Percentiles rank a stretch among this genome's conserved stretches.
Evolutionary conservation across 2,888 invertebrate species (phyloP).

Genomic region (Acronicta leporina): DNA sequence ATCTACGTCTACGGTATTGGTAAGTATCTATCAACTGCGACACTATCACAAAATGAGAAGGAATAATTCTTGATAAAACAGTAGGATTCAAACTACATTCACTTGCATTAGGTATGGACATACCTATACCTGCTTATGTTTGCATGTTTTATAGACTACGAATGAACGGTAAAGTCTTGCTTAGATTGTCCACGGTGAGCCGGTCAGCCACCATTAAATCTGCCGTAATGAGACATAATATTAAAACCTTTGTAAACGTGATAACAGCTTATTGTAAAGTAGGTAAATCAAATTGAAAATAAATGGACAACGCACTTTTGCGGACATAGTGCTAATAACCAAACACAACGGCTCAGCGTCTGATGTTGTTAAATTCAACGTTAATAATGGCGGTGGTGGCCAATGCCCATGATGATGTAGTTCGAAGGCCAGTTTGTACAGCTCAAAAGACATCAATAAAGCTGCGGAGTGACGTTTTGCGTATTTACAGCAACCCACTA

Average conservation of each 20-base stretch:
- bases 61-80: conserved; percentile 47
- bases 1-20: conserved; percentile 31
- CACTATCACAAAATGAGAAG: conserved; percentile 44
- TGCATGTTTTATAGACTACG: conserved; percentile 83
- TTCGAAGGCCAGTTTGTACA: conserved; percentile 76
- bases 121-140: conserved; percentile 72
- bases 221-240: conserved; percentile 73
- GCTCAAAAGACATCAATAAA: conserved; percentile 66
- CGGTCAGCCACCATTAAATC: conserved; percentile 87
- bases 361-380: conserved; percentile 45
- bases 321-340: conserved; percentile 12
- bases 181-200: conserved; percentile 83
- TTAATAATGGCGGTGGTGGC: conserved; percentile 59
- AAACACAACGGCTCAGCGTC: conserved; percentile 17
- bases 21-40: conserved; percentile 23
- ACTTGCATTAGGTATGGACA: conserved; percentile 50
- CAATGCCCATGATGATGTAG: conserved; percentile 62
- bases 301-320: conserved; percentile 13
- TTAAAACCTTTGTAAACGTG: conserved; percentile 43
- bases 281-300: conserved; percentile 13
- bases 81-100: conserved; percentile 53
- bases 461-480: conserved; percentile 64
- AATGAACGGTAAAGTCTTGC: conserved; percentile 85
- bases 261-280: conserved; percentile 9
- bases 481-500: conserved; percentile 89